Evolutionary conservation across 2,797 vertebrate species (phyloP).

Genomic region (Clarias platycephalus): DNA sequence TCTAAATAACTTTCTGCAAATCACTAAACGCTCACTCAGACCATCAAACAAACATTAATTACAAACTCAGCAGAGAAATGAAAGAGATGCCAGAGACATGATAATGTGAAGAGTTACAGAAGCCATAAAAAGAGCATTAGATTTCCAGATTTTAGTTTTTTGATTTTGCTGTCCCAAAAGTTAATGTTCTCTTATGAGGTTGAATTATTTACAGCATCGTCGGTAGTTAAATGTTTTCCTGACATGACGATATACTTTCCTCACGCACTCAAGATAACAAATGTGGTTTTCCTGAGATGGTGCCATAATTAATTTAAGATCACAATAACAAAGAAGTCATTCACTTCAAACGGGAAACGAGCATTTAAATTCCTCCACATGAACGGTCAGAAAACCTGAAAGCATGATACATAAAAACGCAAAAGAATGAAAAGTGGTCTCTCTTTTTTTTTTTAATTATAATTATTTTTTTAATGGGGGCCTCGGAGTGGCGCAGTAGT

Average conservation of each 20-base stretch:
- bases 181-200: neutral
- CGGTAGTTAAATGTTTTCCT: neutral
- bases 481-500: no score
- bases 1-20: conserved; percentile 34
- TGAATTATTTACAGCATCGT: neutral
- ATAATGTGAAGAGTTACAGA: neutral
- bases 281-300: conserved; percentile 3
- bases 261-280: neutral
- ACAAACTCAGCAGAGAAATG: neutral
- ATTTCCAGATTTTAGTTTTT: neutral
- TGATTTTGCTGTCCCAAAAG: neutral
- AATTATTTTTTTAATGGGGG: no score
- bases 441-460: neutral
- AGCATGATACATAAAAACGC: neutral
- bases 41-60: neutral
- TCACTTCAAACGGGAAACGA: neutral
- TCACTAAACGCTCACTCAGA: conserved; percentile 49
- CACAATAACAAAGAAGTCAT: neutral
- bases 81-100: neutral
- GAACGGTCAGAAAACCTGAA: neutral
- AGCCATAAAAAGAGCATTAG: neutral
- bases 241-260: neutral
- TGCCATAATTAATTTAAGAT: neutral
- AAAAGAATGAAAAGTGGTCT: neutral
- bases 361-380: neutral